A percentile compares a stretch with the other conserved stretches of the same genome.
phyloP scores from a whole-genome alignment of 2,888 invertebrate species.

The Carcina quercana region DNA sequence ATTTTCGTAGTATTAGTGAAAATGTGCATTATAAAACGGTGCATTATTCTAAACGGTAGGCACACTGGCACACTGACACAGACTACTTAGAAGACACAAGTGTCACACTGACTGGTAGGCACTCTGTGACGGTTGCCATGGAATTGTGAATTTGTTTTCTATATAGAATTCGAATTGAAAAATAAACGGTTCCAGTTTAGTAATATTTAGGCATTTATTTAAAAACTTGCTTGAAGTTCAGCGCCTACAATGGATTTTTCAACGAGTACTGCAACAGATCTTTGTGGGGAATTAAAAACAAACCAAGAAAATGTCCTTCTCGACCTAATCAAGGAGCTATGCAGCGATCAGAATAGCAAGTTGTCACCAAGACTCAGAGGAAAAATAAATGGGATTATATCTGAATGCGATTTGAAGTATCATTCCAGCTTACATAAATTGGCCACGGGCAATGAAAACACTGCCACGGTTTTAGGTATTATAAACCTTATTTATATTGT shows the following conservation, averaged over 20 bases:
- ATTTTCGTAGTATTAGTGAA: no score
- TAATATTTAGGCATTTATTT: no score
- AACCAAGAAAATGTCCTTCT: slow-evolving; percentile 49
- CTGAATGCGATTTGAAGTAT: slow-evolving; percentile 53
- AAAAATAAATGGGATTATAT: slow-evolving; percentile 54
- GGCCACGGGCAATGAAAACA: slow-evolving; percentile 53
- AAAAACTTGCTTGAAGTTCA: no score
- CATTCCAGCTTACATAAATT: slow-evolving; percentile 57
- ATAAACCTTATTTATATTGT: no score
- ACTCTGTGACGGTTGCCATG: no score
- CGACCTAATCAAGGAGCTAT: slow-evolving; percentile 51
- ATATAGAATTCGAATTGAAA: not conserved
- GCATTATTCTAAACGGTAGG: no score
- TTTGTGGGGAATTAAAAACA: slow-evolving; percentile 30
- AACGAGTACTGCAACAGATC: slow-evolving; percentile 37
- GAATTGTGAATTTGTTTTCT: not conserved
- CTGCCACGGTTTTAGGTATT: slow-evolving; percentile 55
- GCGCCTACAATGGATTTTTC: slow-evolving; percentile 41
- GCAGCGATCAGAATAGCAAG: slow-evolving; percentile 32
- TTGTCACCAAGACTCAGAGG: slow-evolving; percentile 41
- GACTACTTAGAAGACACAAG: no score
- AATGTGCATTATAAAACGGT: no score
- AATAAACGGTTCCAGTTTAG: not conserved
- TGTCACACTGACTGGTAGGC: no score
- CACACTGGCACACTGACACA: no score